A percentile compares a stretch with the other conserved stretches of the same genome.
phyloP scores from a whole-genome alignment of 2,888 invertebrate species.

The Ophion ventricosus region DNA sequence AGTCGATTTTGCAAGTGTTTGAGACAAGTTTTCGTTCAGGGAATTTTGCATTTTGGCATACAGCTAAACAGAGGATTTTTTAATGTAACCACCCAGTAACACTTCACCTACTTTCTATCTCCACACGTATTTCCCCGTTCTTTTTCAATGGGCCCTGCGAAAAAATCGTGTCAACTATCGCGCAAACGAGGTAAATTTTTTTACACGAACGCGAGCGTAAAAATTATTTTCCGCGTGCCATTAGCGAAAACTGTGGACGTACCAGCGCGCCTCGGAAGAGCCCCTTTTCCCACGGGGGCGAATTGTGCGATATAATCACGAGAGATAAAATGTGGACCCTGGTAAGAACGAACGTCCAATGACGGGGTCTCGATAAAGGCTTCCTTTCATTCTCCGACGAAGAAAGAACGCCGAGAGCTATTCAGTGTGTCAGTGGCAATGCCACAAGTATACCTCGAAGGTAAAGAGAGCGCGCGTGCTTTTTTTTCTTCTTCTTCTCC shows the following conservation, averaged over 20 bases:
- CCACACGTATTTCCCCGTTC: no score
- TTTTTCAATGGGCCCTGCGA: no score
- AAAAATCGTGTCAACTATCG: no score
- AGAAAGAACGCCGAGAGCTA: slow-evolving; percentile 34
- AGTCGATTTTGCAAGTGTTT: not conserved
- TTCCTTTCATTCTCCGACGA: slow-evolving; percentile 36
- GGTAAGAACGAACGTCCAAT: slow-evolving; percentile 31
- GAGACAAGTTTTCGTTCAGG: not conserved
- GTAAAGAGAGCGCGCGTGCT: slow-evolving; percentile 18
- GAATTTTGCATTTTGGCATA: no score
- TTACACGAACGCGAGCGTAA: not conserved
- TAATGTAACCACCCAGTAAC: no score
- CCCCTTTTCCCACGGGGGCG: no score
- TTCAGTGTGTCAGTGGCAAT: slow-evolving; percentile 49
- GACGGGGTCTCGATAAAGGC: slow-evolving; percentile 43
- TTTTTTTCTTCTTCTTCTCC: no score
- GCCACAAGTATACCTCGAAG: slow-evolving; percentile 13
- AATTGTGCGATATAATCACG: slow-evolving; percentile 4
- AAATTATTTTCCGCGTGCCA: not conserved
- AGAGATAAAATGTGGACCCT: not conserved
- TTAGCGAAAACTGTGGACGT: not conserved
- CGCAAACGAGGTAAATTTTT: no score
- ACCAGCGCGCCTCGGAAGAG: no score
- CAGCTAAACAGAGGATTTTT: no score
- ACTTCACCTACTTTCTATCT: no score